Evolutionary conservation across 92 coral and sea anemone genomes (phyloP), one percentile per base, ranked within the genome.

Genomic region (Epizoanthus fatuus): DNA sequence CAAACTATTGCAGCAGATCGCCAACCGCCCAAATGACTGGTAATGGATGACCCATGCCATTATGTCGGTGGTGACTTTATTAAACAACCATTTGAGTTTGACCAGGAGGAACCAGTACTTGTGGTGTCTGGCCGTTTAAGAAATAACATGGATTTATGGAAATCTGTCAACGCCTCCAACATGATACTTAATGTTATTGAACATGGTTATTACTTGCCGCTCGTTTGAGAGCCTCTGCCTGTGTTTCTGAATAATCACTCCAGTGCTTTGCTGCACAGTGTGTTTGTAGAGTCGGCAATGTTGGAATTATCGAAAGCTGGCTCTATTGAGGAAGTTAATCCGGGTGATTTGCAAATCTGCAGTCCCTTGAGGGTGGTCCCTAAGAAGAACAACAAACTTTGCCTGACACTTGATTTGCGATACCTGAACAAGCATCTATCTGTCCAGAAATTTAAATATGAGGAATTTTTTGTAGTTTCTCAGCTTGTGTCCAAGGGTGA

Each of bases 391-490:
- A 79, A 79, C 72, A 86, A 80, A 22, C 74, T 89, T 60, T 59
- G 86, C 64, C 40, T 89, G 69, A 84, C 78, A 45, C 81, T 89
- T n/a, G 93, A 84, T 60, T 74, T 84, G 52, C 74, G 86, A 62
- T 89, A 62, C 49, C 63, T 84, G 38, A 89, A 84, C 86, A 40
- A 88, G 62, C 91, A 87, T 25, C 44, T 81, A 25, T 49, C 6
- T 60, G 56, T 78, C 44, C 45, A 35, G 37, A 78, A 78, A 13
- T 78, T 58, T 53, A 78, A 78, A 32, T 44, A 58, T 39, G 83
- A 75, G 81, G 81, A 75, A 54, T 53, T 75, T 1, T 40, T 51
- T 40, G 49, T 62, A 1, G 58, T 79, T 19, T 79, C 71, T n/a
- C 84, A 75, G 6, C 67, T 79, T 40, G 72, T 63, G 39, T 29